phyloP scores from a whole-genome alignment of 1,140 invertebrate genomes.

The Triops cancriformis region DNA sequence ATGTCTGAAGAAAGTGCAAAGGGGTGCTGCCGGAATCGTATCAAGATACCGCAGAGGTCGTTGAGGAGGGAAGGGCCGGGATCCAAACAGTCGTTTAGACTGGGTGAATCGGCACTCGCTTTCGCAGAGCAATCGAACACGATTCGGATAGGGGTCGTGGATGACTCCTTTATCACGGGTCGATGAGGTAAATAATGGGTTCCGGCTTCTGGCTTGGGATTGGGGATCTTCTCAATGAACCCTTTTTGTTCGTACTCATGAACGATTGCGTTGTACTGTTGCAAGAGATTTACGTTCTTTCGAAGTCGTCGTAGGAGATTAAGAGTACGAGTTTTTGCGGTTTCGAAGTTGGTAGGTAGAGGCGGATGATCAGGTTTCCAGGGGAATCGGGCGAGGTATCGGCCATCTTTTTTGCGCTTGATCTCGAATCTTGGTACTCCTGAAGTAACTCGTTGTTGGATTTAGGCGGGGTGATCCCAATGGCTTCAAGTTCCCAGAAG shows the following conservation, averaged over 20 bases:
- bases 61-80: too few species aligned
- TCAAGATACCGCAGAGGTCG: too few species aligned
- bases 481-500: neutral
- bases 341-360: constrained; percentile 19
- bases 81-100: too few species aligned
- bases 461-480: neutral
- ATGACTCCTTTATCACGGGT: neutral
- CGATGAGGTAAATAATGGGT: neutral
- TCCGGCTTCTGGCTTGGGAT: neutral
- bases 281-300: neutral
- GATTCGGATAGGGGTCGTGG: neutral
- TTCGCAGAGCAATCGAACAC: too few species aligned
- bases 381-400: neutral
- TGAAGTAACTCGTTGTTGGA: neutral
- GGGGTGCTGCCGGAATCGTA: too few species aligned
- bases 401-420: neutral
- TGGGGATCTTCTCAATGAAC: neutral
- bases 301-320: neutral
- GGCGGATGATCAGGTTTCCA: constrained; percentile 17
- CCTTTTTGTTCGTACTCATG: neutral
- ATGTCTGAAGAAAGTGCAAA: too few species aligned
- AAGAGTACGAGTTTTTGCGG: neutral
- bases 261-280: constrained; percentile 8
- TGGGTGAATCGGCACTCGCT: too few species aligned
- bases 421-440: neutral